Conservation (phyloP, 2,888 invertebrate genomes). For the Prenolepis imparis region DNA sequence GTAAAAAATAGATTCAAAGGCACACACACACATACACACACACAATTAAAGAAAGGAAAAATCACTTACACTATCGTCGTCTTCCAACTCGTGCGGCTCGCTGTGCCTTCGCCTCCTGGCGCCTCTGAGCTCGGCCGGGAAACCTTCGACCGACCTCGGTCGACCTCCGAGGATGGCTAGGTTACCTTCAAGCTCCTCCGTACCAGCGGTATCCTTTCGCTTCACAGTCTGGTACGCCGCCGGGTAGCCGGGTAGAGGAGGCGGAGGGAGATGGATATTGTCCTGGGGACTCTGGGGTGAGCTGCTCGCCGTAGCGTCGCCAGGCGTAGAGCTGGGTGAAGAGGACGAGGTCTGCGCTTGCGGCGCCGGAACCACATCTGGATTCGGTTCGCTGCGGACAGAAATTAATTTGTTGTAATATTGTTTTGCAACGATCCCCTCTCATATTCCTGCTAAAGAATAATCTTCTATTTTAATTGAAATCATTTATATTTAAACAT, state of each 20-base stretch:
- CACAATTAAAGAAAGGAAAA: neutral
- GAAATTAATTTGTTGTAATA: conserved; percentile 40
- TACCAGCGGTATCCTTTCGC: conserved; percentile 90
- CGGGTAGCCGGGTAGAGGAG: conserved; percentile 94
- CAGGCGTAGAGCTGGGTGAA: conserved; percentile 90
- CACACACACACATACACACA: too few species aligned
- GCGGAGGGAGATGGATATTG: conserved; percentile 91
- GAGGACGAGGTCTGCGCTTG: conserved; percentile 91
- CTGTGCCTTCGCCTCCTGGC: conserved; percentile 90
- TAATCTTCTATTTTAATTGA: too few species aligned
- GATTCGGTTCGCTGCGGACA: conserved; percentile 90
- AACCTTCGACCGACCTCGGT: conserved; percentile 95
- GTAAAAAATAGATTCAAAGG: neutral
- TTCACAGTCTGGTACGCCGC: conserved; percentile 94
- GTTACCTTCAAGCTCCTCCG: conserved; percentile 91
- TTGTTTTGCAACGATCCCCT: conserved; percentile 8
- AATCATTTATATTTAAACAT: neutral
- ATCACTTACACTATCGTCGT: conserved; percentile 79
- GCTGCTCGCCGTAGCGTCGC: conserved; percentile 88
- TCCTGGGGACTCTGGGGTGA: conserved; percentile 88
- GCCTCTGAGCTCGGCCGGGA: conserved; percentile 92
- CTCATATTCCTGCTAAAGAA: neutral
- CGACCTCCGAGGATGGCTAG: conserved; percentile 94
- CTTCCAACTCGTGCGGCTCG: conserved; percentile 85
- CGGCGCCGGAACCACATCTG: conserved; percentile 93